Base-by-base conservation (phyloP, 1,140 invertebrate genomes). In the Sarcophaga peregrina region DNA sequence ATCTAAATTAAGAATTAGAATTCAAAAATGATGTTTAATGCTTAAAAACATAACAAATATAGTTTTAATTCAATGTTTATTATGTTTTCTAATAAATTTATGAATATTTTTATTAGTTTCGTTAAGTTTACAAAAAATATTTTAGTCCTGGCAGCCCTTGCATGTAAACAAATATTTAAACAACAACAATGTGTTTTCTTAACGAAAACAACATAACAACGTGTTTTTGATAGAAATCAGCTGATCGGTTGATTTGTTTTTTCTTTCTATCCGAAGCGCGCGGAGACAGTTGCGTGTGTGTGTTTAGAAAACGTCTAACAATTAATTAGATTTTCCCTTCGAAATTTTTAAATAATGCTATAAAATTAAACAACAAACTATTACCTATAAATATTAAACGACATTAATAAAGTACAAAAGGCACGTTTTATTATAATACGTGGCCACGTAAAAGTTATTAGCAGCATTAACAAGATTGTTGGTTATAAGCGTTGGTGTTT, bases 141-240 rank as follows among this genome's bases (percentile, higher is more conserved):
- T n/a, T n/a, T 37, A 37, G 25, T 37, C 4, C 25, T 37, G 25
- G 25, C 25, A 37, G 4, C 25, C 25, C 25, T 37, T 17, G 9
- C 62, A 25, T 37, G 62, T 25, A 68, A 68, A 68, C 62, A 68
- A 68, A 20, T 68, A 10, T 68, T 2, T 68, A 25, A 15, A 68
- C n/a, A 68, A 68, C 62, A 68, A 68, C 17, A 13, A 17, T 20
- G 54, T 58, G 10, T 15, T n/a, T n/a, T 13, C 13, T 68, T 8
- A 68, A 68, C 62, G 62, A 68, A 68, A 68, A 68, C 62, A 68
- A 68, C 62, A 20, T 68, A 68, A 68, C 62, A 68, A 68, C 62
- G 62, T 68, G 62, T n/a, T 68, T 68, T 68, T 68, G 62, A 68
- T 20, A 68, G n/a, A 68, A 68, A 20, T 20, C 62, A 68, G 62